Percentiles rank a stretch among this genome's conserved stretches.
Evolutionary conservation across 2,797 vertebrate genomes (phyloP).

Genomic region (Pterois miles): DNA sequence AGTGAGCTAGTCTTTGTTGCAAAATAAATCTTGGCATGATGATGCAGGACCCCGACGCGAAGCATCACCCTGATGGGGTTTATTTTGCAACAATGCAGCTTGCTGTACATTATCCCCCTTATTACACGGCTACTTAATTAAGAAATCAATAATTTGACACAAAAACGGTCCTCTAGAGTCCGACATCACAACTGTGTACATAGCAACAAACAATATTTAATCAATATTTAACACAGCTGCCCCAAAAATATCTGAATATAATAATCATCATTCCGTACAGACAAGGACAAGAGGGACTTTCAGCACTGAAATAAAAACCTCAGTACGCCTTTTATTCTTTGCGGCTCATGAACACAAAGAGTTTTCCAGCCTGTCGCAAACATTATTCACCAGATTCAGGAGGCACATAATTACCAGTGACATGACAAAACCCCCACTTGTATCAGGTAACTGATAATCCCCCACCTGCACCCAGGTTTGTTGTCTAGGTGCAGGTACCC

Average conservation of each 20-base stretch:
- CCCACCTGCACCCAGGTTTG: background rate
- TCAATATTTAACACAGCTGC: background rate
- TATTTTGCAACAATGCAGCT: no score
- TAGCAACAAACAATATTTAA: background rate
- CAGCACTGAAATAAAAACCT: background rate
- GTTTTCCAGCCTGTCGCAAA: slow-evolving; percentile 17
- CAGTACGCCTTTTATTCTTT: background rate
- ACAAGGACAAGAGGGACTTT: background rate
- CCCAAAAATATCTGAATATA: background rate
- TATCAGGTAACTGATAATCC: slow-evolving; percentile 9
- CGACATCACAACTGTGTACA: no score
- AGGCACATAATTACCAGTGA: slow-evolving; percentile 28
- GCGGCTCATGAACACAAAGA: slow-evolving; percentile 15
- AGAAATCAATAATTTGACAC: no score
- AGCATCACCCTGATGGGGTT: no score
- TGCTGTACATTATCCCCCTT: no score
- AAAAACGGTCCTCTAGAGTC: no score
- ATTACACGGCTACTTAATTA: no score
- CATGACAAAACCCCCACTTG: slow-evolving; percentile 19
- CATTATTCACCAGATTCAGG: slow-evolving; percentile 32
- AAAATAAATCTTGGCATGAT: no score
- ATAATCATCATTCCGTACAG: background rate
- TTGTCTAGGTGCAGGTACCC: background rate
- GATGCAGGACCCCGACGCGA: no score
- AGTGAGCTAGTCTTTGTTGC: no score